These are phyloP conservation scores for Aix galericulata DNA, from an alignment of 2,113 vertebrate genomes.

Conservation along the genomic window DNA sequence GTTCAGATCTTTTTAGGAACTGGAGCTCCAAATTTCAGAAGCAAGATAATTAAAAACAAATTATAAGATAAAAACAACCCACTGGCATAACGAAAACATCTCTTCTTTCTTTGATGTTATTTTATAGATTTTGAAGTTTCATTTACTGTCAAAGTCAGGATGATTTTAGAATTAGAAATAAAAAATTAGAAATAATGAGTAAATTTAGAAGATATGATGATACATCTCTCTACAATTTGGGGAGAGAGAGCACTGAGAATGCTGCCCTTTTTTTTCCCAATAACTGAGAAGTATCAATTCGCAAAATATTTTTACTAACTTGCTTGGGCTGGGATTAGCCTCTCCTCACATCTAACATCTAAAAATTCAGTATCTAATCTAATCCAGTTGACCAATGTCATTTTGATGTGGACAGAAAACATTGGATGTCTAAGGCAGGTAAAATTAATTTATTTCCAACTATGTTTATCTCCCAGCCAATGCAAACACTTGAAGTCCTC, in stretches of 20 bases:
- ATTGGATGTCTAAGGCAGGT: accelerated
- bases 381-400: background rate
- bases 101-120: background rate
- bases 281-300: background rate
- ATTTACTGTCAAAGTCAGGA: background rate
- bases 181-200: background rate
- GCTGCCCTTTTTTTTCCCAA: background rate
- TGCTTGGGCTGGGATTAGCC: background rate
- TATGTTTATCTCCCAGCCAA: background rate
- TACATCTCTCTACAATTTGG: background rate
- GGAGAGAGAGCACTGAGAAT: background rate
- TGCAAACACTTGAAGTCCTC: background rate
- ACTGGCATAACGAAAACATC: background rate
- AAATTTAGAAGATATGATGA: background rate
- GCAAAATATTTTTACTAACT: background rate
- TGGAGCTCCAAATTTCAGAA: background rate
- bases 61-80: background rate
- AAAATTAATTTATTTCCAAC: background rate
- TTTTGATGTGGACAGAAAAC: background rate
- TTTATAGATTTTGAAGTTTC: background rate
- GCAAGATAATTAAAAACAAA: background rate
- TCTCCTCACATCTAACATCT: background rate
- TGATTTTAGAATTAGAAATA: background rate
- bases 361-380: background rate
- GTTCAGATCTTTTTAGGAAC: background rate